Evolutionary conservation across 2,113 vertebrate genomes (phyloP).

Genomic region (Silurus meridionalis): DNA sequence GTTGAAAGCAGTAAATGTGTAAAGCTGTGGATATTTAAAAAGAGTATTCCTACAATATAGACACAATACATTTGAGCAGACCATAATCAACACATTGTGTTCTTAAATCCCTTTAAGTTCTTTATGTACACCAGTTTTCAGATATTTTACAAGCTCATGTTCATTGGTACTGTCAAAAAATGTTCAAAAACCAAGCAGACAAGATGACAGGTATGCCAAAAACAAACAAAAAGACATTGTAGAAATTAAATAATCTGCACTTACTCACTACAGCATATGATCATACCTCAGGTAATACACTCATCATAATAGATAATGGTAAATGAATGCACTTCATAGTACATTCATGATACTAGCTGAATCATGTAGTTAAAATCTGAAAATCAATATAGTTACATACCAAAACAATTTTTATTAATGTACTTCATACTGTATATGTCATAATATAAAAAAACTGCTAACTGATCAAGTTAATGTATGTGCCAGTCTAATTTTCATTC

Average conservation of each 20-base stretch:
- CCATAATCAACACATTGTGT: not conserved
- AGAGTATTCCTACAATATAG: not conserved
- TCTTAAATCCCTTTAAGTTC: not conserved
- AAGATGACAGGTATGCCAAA: too few relatives aligned
- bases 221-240: too few relatives aligned
- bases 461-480: not conserved
- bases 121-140: not conserved
- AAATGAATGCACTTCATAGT: not conserved
- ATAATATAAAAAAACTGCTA: not conserved
- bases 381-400: not conserved
- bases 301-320: not conserved
- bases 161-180: not conserved
- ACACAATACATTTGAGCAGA: not conserved
- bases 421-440: not conserved
- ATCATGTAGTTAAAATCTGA: too few relatives aligned
- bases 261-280: not conserved
- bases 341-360: not conserved
- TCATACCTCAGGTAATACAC: not conserved
- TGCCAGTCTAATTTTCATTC: not conserved
- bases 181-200: not conserved
- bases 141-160: not conserved
- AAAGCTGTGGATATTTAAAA: slow-evolving; percentile 51
- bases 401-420: not conserved
- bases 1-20: slow-evolving; percentile 27
- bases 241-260: too few relatives aligned